Evolutionary conservation across 2,113 vertebrate species (phyloP).

Genomic region (Rousettus leschenaultii): DNA sequence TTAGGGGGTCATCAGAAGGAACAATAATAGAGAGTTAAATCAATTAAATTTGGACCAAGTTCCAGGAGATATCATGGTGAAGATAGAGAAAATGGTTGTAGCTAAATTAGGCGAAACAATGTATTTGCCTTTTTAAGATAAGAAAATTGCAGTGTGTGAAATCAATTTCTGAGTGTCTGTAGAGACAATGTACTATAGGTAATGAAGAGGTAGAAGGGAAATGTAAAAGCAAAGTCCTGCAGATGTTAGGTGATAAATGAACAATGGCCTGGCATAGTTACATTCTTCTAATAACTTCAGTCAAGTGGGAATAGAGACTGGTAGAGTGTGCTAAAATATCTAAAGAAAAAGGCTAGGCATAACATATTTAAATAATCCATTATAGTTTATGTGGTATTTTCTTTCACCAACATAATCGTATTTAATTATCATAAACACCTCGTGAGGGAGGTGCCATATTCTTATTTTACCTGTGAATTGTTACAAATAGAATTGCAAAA

Average conservation of each 20-base stretch:
- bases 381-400: background rate
- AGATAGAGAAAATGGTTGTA: background rate
- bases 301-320: background rate
- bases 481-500: background rate
- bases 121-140: background rate
- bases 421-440: background rate
- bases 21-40: background rate
- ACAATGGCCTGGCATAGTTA: too few relatives aligned
- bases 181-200: background rate
- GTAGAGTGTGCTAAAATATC: background rate
- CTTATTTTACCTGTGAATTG: background rate
- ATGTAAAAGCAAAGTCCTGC: background rate
- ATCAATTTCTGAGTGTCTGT: background rate
- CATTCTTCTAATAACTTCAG: background rate
- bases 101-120: background rate
- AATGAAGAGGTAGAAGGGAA: background rate
- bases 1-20: background rate
- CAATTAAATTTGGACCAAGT: background rate
- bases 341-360: background rate
- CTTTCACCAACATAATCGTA: background rate
- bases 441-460: background rate
- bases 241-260: background rate
- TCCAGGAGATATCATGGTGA: background rate
- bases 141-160: background rate
- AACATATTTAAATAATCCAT: background rate